Evolutionary conservation across 2,888 invertebrate species (phyloP).

Genomic region (Machimus atricapillus): DNA sequence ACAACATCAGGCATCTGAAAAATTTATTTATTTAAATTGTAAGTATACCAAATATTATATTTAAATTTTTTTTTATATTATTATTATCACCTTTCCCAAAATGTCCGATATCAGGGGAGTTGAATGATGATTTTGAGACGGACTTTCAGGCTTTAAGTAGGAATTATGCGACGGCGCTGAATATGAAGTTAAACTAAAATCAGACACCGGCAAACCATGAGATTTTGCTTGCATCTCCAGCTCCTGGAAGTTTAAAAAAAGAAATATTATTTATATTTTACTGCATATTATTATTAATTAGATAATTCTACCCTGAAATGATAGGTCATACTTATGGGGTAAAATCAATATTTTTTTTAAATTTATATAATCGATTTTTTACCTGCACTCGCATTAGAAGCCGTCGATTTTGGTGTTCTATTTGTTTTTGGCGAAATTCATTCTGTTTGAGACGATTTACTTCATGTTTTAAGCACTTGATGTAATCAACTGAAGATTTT

Average conservation of each 20-base stretch:
- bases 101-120: constrained; percentile 59
- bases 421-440: constrained; percentile 79
- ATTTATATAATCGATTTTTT: no score
- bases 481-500: constrained; percentile 98
- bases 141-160: constrained; percentile 60
- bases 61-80: no score
- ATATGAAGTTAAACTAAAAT: constrained; percentile 65
- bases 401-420: constrained; percentile 83
- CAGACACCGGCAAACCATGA: constrained; percentile 74
- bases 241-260: constrained; percentile 65
- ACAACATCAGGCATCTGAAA: constrained; percentile 66
- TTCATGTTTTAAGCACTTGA: constrained; percentile 80
- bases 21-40: no score
- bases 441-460: constrained; percentile 77
- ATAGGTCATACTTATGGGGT: not conserved
- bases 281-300: not conserved
- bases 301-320: not conserved
- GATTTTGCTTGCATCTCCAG: constrained; percentile 78
- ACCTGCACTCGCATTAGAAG: constrained; percentile 80
- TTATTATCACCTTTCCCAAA: constrained; percentile 60
- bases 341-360: not conserved
- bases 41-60: no score
- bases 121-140: constrained; percentile 54
- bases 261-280: not conserved
- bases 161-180: constrained; percentile 61